Evolutionary conservation across 2,888 invertebrate genomes (phyloP), one percentile per base, ranked within the genome.

Genomic region (Drosophila mercatorum): DNA sequence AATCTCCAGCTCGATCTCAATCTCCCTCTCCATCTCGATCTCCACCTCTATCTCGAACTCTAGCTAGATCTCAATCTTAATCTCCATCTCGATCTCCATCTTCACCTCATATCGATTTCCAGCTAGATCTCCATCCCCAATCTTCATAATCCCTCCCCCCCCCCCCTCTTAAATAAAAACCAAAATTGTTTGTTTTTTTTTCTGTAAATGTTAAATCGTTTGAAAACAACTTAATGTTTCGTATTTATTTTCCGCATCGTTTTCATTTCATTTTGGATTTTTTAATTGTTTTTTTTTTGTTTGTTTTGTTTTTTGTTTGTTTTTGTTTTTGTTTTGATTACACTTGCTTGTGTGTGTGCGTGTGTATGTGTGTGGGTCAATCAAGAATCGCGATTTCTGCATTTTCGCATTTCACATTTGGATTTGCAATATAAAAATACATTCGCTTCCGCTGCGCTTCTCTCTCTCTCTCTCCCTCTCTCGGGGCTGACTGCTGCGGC

Each of bases 211-310:
- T 81, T 75, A 72, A 70, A 65, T 80, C 72, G 69, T 72, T 74
- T 68, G 68, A 75, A 79, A 88, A 78, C 74, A 80, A 88, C 52
- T 86, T 12, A 78, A 80, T 83, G 78, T 83, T 88, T 69, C 40
- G 49, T 83, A 49, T 83, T 83, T 78, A 64, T 83, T 80, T 55
- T 70, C 59, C 51, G 60, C 47, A 68, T 80, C 62, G 67, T 36
- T 64, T 70, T 57, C 64, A 59, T 56, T 68, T 75, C 2, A 7
- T 69, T 52, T 47, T 53, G 8, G 5, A 34, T 34, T 58, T 59
- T 56, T 47, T 10, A 3, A 49, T 55, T 22, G 31, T 40, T 47
- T 14, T 57, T 60, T 58, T 22, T 22, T 43, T 38, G 64, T 12
- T 11, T 17, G 17, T 12, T 26, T 36, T 62, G 31, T 40, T 47